Evolutionary conservation across 2,113 vertebrate species (phyloP), one percentile per base, ranked within the genome.

Genomic region (human): DNA sequence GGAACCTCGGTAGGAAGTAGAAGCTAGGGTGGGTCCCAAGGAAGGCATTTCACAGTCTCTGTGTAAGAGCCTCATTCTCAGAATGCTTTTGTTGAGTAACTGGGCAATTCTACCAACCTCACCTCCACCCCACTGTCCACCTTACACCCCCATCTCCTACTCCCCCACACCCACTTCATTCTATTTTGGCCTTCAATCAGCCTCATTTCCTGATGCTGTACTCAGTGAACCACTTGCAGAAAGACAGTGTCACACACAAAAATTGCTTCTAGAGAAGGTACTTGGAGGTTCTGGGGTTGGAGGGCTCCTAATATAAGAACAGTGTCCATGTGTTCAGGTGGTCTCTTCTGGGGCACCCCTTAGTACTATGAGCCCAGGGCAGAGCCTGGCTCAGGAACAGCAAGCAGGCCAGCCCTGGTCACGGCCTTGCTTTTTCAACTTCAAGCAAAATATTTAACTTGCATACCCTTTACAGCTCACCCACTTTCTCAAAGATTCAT

Each of bases 141-240:
- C 30, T n/a, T 68, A 84, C 17, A 45, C 48, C 38, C 52, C 43
- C 55, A 81, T 61, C 80, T 90, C 32, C n/a, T 48, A 80, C 55
- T 89, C n/a, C 59, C 48, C 68, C 23, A 88, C 38, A n/a, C 72
- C 48, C 48, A 94, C 70, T 75, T 38, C 32, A 17, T 94, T 95
- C 96, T 96, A 93, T 97, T 97, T 96, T 96, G 84, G 89, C 92
- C 43, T 95, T 95, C 93, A 90, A 79, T 97, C 76, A 95, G 90
- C 59, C 79, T 96, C 94, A 92, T 94, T 98, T 98, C 95, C 98
- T 94, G 85, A 93, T 83, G 83, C 43, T 89, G 30, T 48, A 73
- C 88, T 88, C 93, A 89, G 50, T 95, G 96, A 97, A 95, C 97
- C 94, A 96, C 76, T 97, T 96, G 87, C 76, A 97, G 94, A 66